phyloP scores from a whole-genome alignment of 2,113 vertebrate genomes.

The Oncorhynchus masou region DNA sequence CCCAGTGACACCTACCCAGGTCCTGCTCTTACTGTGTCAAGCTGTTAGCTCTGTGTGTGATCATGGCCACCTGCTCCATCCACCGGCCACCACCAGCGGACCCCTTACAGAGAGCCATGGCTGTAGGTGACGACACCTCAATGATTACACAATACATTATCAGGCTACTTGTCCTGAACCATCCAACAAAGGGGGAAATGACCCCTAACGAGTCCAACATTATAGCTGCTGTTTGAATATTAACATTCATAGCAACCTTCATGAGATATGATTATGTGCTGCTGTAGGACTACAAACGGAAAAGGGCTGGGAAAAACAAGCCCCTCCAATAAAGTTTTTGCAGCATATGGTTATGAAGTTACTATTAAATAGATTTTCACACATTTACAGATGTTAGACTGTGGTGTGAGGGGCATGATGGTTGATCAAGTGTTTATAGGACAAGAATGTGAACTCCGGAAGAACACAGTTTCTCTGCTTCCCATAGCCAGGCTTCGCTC shows the following conservation, averaged over 20 bases:
- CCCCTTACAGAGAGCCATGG: background rate
- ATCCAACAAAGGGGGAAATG: background rate
- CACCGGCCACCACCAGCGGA: background rate
- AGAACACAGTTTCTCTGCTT: background rate
- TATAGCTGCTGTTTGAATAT: background rate
- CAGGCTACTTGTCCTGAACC: background rate
- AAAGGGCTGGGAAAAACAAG: background rate
- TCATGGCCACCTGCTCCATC: slow-evolving; percentile 33
- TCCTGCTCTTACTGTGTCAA: slow-evolving; percentile 2
- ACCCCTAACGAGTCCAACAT: background rate
- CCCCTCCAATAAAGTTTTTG: background rate
- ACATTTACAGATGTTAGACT: background rate
- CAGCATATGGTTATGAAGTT: no score
- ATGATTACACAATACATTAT: background rate
- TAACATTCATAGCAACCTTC: no score
- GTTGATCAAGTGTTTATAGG: background rate
- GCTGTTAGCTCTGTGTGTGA: slow-evolving; percentile 25
- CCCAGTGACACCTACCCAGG: slow-evolving; percentile 16
- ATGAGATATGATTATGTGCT: background rate
- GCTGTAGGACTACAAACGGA: background rate
- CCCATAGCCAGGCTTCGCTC: slow-evolving; percentile 16
- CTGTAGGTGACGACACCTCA: background rate
- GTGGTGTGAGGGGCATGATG: slow-evolving; percentile 1
- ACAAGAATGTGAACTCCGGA: background rate
- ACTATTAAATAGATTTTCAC: background rate